These are phyloP conservation scores for Drosophila saltans DNA, from an alignment of 1,140 invertebrate genomes.

Conservation along the genomic window DNA sequence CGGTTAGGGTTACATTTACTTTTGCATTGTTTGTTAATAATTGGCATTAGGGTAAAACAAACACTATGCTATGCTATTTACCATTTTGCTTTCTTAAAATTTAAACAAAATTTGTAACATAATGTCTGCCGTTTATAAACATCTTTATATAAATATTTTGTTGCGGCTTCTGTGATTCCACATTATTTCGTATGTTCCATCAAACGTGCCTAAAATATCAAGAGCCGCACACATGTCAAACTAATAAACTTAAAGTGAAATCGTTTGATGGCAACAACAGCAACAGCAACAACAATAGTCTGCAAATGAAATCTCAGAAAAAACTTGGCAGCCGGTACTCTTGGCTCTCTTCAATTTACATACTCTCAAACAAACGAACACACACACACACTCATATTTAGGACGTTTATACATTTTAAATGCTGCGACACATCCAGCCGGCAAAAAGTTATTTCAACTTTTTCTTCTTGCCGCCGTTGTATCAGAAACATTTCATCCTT, in stretches of 20 bases:
- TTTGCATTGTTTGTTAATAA: conserved; percentile 40
- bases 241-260: conserved; percentile 69
- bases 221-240: conserved; percentile 61
- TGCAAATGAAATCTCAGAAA: conserved; percentile 34
- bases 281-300: conserved; percentile 9
- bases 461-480: conserved; percentile 25
- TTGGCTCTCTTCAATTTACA: conserved; percentile 30
- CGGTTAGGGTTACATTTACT: conserved; percentile 2
- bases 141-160: conserved; percentile 38
- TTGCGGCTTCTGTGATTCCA: conserved; percentile 57
- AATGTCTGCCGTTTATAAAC: neutral
- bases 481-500: conserved; percentile 41
- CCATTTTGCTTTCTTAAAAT: conserved; percentile 16
- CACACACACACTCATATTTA: conserved; percentile 2
- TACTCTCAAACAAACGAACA: conserved; percentile 16
- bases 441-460: conserved; percentile 61
- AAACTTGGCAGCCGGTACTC: conserved; percentile 13
- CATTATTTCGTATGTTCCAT: conserved; percentile 43
- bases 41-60: conserved; percentile 12
- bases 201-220: conserved; percentile 69
- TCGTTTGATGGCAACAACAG: conserved; percentile 51
- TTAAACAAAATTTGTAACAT: neutral
- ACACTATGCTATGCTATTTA: neutral
- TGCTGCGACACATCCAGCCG: conserved; percentile 50
- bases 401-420: conserved; percentile 57